Base-by-base conservation (phyloP, 2,888 invertebrate genomes). In the Dioctria rufipes region DNA sequence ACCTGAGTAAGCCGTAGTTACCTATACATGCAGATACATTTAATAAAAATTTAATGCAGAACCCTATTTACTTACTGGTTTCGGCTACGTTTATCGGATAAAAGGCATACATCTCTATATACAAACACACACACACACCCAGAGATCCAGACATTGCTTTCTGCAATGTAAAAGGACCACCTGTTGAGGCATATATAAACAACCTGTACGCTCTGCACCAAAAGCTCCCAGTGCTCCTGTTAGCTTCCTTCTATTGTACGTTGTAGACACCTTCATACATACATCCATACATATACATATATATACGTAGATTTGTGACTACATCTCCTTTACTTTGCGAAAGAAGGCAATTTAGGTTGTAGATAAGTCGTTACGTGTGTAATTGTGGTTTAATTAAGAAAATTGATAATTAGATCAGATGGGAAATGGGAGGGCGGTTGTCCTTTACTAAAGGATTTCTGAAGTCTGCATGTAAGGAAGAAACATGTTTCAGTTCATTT, bases 311-410 rank as follows among this genome's bases (percentile, higher is more conserved):
- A 25, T 25, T 25, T 49, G 8, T n/a, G 51, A 51, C 49, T 46
- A 5, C 40, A 5, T 11, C 54, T 71, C 71, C 71, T 51, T 37
- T 51, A 67, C 67, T 43, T 67, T 67, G 71, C 49, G 54, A 71
- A 71, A 75, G 61, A 75, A 75, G 75, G 75, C 43, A 75, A 75
- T 75, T 75, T 75, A 4, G 75, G 75, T 75, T 75, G 60, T 58
- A 75, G 58, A 75, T 75, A 75, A 60, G 75, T 75, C 75, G 75
- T 75, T 75, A 75, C 39, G 61, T 75, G 75, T 75, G 75, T 75
- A 75, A 75, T 75, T 75, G 75, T 75, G 75, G 75, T 75, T 75
- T 75, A 75, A 75, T 75, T 75, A 75, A 75, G 75, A 60, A 75
- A 75, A 75, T 75, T 75, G 75, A 75, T 75, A 75, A 75, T 75